Conservation (phyloP, 2,888 invertebrate genomes). For the Flexamia atlantica region DNA sequence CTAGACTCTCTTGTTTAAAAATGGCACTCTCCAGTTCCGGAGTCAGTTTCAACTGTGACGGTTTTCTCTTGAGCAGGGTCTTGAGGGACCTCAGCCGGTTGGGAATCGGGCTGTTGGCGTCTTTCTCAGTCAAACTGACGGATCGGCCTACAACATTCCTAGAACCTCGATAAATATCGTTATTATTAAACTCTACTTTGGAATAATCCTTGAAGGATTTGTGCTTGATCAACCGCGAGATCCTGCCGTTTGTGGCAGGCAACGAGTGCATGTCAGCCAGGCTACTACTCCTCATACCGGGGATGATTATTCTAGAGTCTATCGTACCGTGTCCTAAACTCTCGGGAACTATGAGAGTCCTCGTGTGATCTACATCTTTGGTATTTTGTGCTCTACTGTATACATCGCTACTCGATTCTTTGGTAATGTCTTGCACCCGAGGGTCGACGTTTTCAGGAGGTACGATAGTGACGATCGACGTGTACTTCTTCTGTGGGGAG, state of each 20-base stretch:
- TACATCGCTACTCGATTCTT: slow-evolving; percentile 39
- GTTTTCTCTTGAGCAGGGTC: slow-evolving; percentile 59
- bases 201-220: slow-evolving; percentile 55
- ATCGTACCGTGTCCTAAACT: slow-evolving; percentile 33
- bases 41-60: slow-evolving; percentile 72
- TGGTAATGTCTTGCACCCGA: slow-evolving; percentile 36
- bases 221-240: slow-evolving; percentile 14
- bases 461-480: slow-evolving; percentile 57
- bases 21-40: slow-evolving; percentile 76
- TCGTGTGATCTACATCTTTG: slow-evolving; percentile 55
- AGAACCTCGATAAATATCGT: slow-evolving; percentile 38
- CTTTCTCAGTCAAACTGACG: slow-evolving; percentile 48
- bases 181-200: slow-evolving; percentile 54
- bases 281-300: background rate
- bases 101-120: slow-evolving; percentile 35
- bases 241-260: background rate
- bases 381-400: slow-evolving; percentile 32
- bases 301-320: slow-evolving; percentile 39
- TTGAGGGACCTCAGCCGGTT: slow-evolving; percentile 45
- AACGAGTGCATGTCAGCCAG: background rate
- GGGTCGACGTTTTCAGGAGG: slow-evolving; percentile 35
- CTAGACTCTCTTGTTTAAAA: slow-evolving; percentile 77
- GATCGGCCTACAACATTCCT: slow-evolving; percentile 41
- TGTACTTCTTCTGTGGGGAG: slow-evolving; percentile 51
- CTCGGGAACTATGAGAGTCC: background rate